Base-by-base conservation (phyloP, 2,888 invertebrate genomes). In the Bedellia somnulentella region DNA sequence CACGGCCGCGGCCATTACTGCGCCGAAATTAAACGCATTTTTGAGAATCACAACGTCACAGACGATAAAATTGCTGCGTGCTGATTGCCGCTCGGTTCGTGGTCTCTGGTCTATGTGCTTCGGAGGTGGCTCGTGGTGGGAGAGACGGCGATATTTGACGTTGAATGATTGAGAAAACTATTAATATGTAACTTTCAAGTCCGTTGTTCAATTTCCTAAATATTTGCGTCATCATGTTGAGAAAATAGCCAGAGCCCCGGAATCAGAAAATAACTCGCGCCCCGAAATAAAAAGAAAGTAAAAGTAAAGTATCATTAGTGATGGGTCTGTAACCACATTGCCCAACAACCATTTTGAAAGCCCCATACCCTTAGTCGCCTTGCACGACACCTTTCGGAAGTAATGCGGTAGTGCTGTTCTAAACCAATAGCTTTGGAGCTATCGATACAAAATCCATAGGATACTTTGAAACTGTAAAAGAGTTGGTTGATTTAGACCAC, bases 31-130 rank as follows among this genome's bases (percentile, higher is more conserved):
- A 67, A 71, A 60, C 54, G 64, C 64, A 63, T 68, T 67, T 66
- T 68, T 59, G 63, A 63, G 59, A 57, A 61, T 59, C 61, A 56
- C 45, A 53, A 52, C 59, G 71, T 71, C 64, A 67, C 68, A 66
- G 52, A 53, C 73, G 63, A 73, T 73, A 73, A 73, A 73, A 49
- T 54, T 43, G 57, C 68, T 60, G 43, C 73, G 73, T 71, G 73
- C 61, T 57, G 60, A 66, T 61, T 64, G 67, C 55, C 52, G 49
- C 13, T n/a, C 29, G 12, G 29, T 22, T 15, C 14, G 21, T 22
- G 29, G 22, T 17, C 16, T 16, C 5, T n/a, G 15, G 4, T 6
- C 16, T 12, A 13, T 5, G 4, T 11, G 17, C 17, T n/a, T 11
- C n/a, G 16, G 27, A 8, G 24, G 12, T 10, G 5, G 2, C n/a